Conservation (phyloP, 1,140 invertebrate species). For the Linepithema humile region DNA sequence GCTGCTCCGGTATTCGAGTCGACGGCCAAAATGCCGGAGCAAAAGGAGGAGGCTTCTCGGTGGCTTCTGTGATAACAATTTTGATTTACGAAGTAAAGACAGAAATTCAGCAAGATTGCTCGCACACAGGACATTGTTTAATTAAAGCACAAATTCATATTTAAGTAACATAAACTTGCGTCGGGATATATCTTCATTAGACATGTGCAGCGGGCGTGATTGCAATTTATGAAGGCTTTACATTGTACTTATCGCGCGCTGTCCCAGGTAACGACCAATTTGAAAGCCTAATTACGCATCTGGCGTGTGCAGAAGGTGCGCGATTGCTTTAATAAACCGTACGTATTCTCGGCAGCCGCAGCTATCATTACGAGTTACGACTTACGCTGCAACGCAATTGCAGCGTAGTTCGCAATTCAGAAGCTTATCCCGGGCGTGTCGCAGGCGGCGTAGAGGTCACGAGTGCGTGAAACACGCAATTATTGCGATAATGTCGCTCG, state of each 20-base stretch:
- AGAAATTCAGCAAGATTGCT: not conserved
- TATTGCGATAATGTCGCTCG: slow-evolving; percentile 29
- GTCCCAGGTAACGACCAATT: not conserved
- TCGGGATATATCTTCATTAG: not conserved
- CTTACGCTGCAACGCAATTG: not conserved
- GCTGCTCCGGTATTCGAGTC: not conserved
- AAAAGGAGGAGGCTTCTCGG: not conserved
- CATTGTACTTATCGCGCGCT: not conserved
- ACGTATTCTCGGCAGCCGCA: not conserved
- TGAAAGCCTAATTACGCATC: slow-evolving; percentile 13
- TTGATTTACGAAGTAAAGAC: not conserved
- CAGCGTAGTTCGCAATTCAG: not conserved
- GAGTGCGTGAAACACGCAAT: slow-evolving; percentile 55
- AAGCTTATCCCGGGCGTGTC: not conserved
- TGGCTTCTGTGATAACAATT: not conserved
- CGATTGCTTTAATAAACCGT: slow-evolving; percentile 28
- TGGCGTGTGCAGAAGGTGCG: not conserved
- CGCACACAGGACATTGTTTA: not conserved
- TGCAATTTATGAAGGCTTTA: slow-evolving; percentile 6
- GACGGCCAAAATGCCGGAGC: slow-evolving; percentile 2
- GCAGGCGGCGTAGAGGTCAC: slow-evolving; percentile 37
- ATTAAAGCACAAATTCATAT: not conserved
- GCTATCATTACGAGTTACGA: slow-evolving; percentile 41
- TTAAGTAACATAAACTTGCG: not conserved
- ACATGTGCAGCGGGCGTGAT: not conserved